Percentiles rank a stretch among this genome's conserved stretches.
Evolutionary conservation across 37 sponge, comb jelly and placozoan genomes (phyloP).

Genomic region (Cliona cf. orientalis): DNA sequence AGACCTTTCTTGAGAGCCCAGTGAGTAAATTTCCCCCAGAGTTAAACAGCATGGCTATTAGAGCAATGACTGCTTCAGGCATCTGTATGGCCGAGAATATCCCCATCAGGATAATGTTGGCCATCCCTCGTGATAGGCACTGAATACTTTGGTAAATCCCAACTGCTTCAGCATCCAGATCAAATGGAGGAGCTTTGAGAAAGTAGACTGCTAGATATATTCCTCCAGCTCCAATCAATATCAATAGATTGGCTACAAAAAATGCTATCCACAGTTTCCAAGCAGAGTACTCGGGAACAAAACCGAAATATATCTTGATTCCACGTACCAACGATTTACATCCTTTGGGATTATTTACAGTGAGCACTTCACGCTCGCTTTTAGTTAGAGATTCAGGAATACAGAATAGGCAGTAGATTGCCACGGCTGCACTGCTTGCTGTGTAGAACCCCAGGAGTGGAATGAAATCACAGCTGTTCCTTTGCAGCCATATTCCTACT

Average conservation of each 20-base stretch:
- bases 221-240: conserved; percentile 19
- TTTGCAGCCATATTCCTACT: conserved; percentile 39
- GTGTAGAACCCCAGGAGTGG: conserved; percentile 19
- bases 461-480: conserved; percentile 41
- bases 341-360: conserved; percentile 7
- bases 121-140: conserved; percentile 8
- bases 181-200: conserved; percentile 39
- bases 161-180: conserved; percentile 21
- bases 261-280: conserved; percentile 44
- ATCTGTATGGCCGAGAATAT: conserved; percentile 39
- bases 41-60: conserved; percentile 15
- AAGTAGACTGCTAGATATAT: conserved; percentile 19
- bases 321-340: neutral
- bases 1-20: conserved; percentile 8
- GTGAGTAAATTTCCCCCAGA: conserved; percentile 21
- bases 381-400: conserved; percentile 57
- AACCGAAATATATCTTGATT: conserved; percentile 1
- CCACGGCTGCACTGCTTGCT: neutral
- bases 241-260: neutral
- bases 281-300: neutral
- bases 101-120: conserved; percentile 19
- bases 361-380: neutral
- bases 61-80: conserved; percentile 46
- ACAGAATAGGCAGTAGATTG: conserved; percentile 28
- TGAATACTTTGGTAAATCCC: conserved; percentile 30